Evolutionary conservation across 2,113 vertebrate species (phyloP).

Genomic region (Spea bombifrons): DNA sequence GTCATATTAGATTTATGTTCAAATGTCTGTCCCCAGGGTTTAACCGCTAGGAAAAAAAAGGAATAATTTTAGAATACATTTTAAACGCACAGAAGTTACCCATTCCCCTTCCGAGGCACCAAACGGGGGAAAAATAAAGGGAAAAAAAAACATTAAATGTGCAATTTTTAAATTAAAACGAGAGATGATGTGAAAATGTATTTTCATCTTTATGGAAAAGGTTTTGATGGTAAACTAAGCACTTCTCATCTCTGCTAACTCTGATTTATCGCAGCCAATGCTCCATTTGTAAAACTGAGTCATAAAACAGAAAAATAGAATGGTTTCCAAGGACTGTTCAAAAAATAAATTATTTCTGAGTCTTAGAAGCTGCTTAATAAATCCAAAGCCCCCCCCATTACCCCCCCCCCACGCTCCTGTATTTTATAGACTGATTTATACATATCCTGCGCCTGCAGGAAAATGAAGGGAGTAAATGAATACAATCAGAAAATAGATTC

Average conservation of each 20-base stretch:
- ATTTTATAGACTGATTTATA: slow-evolving; percentile 79
- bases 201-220: slow-evolving; percentile 35
- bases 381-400: slow-evolving; percentile 57
- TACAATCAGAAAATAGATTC: slow-evolving; percentile 77
- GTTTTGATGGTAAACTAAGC: slow-evolving; percentile 40
- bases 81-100: slow-evolving; percentile 3
- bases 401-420: slow-evolving; percentile 59
- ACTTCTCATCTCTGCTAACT: slow-evolving; percentile 56
- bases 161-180: slow-evolving; percentile 34
- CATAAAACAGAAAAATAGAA: slow-evolving; percentile 59
- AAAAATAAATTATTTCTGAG: slow-evolving; percentile 72
- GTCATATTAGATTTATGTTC: slow-evolving; percentile 36
- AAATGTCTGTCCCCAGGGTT: slow-evolving; percentile 29
- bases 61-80: slow-evolving; percentile 28
- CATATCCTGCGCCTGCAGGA: slow-evolving; percentile 68
- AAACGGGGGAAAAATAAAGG: neutral
- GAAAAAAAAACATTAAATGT: slow-evolving; percentile 14
- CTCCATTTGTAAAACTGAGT: slow-evolving; percentile 59
- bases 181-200: slow-evolving; percentile 20
- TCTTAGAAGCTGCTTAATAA: slow-evolving; percentile 69
- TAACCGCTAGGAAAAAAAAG: slow-evolving; percentile 22
- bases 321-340: slow-evolving; percentile 66
- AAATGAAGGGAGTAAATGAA: slow-evolving; percentile 73
- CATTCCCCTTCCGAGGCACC: neutral
- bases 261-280: slow-evolving; percentile 58